Conservation (phyloP, 1,140 invertebrate species). For the Nomia melanderi region DNA sequence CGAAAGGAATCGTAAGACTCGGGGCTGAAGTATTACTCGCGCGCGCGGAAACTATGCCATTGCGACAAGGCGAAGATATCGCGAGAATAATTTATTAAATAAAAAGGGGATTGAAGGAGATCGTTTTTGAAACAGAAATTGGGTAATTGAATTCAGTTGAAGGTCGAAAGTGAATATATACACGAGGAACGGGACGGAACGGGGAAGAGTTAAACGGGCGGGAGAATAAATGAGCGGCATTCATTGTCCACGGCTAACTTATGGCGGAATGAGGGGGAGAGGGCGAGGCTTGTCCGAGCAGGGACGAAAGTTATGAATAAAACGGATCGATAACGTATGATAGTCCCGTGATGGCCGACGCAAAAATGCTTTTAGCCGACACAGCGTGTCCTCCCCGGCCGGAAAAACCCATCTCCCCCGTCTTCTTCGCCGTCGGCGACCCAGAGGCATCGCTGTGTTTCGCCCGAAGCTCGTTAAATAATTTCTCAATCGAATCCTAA, state of each 20-base stretch:
- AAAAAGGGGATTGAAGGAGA: too few species aligned
- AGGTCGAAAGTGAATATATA: not conserved
- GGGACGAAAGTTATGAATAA: constrained; percentile 73
- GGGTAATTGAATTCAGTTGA: not conserved
- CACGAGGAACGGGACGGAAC: not conserved
- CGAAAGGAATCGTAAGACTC: too few species aligned
- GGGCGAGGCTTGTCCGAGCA: constrained; percentile 11
- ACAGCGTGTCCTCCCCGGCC: constrained; percentile 70
- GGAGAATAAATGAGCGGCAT: constrained; percentile 23
- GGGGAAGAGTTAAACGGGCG: not conserved
- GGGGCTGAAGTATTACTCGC: too few species aligned
- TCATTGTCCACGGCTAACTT: constrained; percentile 9
- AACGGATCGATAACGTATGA: constrained; percentile 75
- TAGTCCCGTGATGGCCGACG: constrained; percentile 76
- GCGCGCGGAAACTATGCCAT: too few species aligned
- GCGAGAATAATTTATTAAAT: too few species aligned
- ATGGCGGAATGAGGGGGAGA: not conserved
- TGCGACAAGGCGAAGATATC: too few species aligned
- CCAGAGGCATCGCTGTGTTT: constrained; percentile 1
- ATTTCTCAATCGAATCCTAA: not conserved
- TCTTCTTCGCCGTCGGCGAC: constrained; percentile 40
- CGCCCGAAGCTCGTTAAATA: not conserved
- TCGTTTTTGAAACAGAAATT: not conserved
- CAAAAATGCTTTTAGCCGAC: constrained; percentile 80
- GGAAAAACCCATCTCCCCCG: constrained; percentile 57